Evolutionary conservation across 2,888 invertebrate genomes (phyloP), one percentile per base, ranked within the genome.

Genomic region (Synergus umbraculus): DNA sequence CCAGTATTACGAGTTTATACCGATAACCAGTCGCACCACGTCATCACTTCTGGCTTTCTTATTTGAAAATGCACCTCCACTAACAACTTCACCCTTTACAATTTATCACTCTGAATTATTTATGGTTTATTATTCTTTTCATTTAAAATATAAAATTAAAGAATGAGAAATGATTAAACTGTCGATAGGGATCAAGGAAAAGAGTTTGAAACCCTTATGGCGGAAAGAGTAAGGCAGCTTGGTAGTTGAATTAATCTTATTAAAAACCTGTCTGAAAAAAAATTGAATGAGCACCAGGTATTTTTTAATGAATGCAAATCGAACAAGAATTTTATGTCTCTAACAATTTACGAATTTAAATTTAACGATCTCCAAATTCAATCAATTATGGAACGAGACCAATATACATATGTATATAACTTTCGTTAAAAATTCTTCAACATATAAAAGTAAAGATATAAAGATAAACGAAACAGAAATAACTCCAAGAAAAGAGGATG

Each of bases 1-100:
- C 85, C 83, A 86, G 88, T 87, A 86, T 85, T 87, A 87, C 86
- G 86, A 87, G 86, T 82, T 81, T 79, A 29, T 81, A 79, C 77
- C 76, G 83, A 80, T 76, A 79, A 83, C 84, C 84, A 83, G 81
- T 85, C 83, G 78, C 79, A 73, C 78, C 82, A 81, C 78, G 76
- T 78, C 79, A 79, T 82, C 81, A 69, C 78, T 82, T 63, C 58
- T 78, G 60, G 79, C 64, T 69, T 82, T 78, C 80, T 82, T 82
- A 76, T 83, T 85, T 83, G 78, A 78, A 41, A 46, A 46, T 54
- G 22, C 76, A 44, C 79, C 60, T 73, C 41, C n/a, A 49, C 8
- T 54, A 54, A 49, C 29, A 73, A 49, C 46, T 49, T 73, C 49
- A 15, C 37, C 69, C 69, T 54, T 54, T n/a, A n/a, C 15, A 49